Base-by-base conservation (phyloP, 2,888 invertebrate genomes). In the Caenorhabditis parvicauda region DNA sequence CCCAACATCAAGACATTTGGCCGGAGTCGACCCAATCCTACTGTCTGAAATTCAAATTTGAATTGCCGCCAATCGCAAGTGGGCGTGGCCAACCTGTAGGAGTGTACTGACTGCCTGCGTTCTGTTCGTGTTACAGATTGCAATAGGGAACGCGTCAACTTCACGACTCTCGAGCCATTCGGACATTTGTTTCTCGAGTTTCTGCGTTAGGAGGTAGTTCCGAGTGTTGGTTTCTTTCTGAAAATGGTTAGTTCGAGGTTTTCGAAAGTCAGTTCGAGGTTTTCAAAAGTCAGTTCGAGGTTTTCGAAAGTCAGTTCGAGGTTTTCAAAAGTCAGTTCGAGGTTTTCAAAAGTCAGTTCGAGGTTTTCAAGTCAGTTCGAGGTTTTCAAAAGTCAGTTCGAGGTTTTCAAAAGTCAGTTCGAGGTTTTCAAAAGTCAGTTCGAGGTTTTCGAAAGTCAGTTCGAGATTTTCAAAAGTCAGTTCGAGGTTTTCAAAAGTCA, bases 1-100 rank as follows among this genome's bases (percentile, higher is more conserved):
- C 64, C 64, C 25, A 65, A n/a, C 64, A 65, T 65, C n/a, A 65
- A 27, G 25, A 65, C 56, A 29, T 65, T 65, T n/a, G 64, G 64
- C 7, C 59, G 54, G 7, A 65, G 54, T 28, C 57, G 61, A 6
- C 64, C 61, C 0, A 65, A 42, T n/a, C 64, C 64, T 14, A 53
- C 55, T 7, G 64, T 65, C 61, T 65, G 47, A 44, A n/a, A n/a
- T n/a, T n/a, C n/a, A n/a, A n/a, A n/a, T n/a, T n/a, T n/a, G n/a
- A n/a, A 45, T 12, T n/a, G n/a, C n/a, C n/a, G n/a, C n/a, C n/a
- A n/a, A n/a, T n/a, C n/a, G n/a, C n/a, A n/a, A n/a, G n/a, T n/a
- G n/a, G 9, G n/a, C 25, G 19, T 4, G 12, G 28, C 1, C 32
- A 45, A 54, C 59, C 54, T 59, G 59, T 22, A 59, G 48, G 6